Percentiles rank a stretch among this genome's conserved stretches.
phyloP scores from a whole-genome alignment of 1,140 invertebrate species.

The Popillia japonica region DNA sequence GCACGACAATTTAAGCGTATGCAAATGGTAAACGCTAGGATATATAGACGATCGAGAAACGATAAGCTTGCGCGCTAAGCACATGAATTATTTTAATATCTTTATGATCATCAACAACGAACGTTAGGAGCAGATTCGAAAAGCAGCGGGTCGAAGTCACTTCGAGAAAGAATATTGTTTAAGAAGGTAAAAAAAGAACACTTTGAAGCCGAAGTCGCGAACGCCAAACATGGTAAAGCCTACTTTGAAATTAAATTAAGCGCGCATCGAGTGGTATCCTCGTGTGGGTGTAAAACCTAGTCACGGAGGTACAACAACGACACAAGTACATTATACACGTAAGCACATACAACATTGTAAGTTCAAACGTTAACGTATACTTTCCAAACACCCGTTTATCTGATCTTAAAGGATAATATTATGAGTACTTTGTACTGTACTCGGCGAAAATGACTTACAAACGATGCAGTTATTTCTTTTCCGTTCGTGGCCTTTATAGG shows the following conservation, averaged over 20 bases:
- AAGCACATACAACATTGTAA: background rate
- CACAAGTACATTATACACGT: background rate
- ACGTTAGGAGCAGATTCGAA: no score
- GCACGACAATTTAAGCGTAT: background rate
- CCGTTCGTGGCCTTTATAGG: background rate
- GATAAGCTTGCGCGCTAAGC: conserved; percentile 4
- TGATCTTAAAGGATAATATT: conserved; percentile 7
- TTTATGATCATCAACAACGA: background rate
- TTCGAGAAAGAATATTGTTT: background rate
- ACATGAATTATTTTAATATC: conserved; percentile 16
- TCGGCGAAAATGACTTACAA: background rate
- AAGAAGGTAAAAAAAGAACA: background rate
- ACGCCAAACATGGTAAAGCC: conserved; percentile 46
- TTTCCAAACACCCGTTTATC: background rate
- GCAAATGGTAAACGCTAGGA: background rate
- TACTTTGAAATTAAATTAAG: conserved; percentile 49
- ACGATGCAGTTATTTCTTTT: conserved; percentile 15
- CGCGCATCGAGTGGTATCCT: conserved; percentile 36
- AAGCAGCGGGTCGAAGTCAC: background rate
- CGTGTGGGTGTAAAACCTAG: conserved; percentile 44
- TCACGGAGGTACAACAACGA: conserved; percentile 35
- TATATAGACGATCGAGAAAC: background rate
- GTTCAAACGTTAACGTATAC: background rate
- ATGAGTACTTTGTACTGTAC: conserved; percentile 18
- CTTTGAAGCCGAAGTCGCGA: background rate